Evolutionary conservation across 1,140 invertebrate species (phyloP).

Genomic region (Drosophila subobscura): DNA sequence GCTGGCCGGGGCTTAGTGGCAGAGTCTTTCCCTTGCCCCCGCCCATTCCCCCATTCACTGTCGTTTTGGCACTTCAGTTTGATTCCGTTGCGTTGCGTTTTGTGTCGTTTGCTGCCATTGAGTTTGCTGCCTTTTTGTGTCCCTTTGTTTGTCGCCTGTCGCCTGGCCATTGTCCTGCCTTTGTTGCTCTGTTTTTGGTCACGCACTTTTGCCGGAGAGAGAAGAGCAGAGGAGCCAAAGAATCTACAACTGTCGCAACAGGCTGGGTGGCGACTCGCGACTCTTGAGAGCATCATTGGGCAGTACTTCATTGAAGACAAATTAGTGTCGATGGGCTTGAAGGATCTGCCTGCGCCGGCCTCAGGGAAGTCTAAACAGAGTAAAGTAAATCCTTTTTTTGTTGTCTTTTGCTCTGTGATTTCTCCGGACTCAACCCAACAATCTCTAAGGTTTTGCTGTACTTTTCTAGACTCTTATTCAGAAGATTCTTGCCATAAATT

Average conservation of each 20-base stretch:
- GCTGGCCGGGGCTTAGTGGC: neutral
- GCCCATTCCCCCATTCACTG: slow-evolving; percentile 45
- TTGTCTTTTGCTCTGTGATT: too few relatives aligned
- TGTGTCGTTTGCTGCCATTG: slow-evolving; percentile 24
- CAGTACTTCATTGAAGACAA: slow-evolving; percentile 69
- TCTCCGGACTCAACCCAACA: neutral
- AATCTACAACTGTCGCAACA: neutral
- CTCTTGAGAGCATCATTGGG: slow-evolving; percentile 56
- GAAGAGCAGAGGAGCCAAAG: slow-evolving; percentile 11
- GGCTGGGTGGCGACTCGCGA: neutral
- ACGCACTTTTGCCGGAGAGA: slow-evolving; percentile 47
- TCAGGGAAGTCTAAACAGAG: neutral
- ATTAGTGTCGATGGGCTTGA: slow-evolving; percentile 71
- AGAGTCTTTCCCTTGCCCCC: neutral
- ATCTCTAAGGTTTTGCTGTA: neutral
- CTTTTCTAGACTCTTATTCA: neutral
- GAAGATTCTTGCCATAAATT: too few relatives aligned
- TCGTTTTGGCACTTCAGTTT: slow-evolving; percentile 73
- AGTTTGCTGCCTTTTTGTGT: slow-evolving; percentile 26
- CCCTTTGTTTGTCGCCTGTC: slow-evolving; percentile 1
- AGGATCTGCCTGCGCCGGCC: neutral
- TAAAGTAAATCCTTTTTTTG: neutral
- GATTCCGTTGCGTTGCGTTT: slow-evolving; percentile 35
- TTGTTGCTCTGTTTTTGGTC: slow-evolving; percentile 42
- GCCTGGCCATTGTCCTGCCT: slow-evolving; percentile 36